Conservation (phyloP, 2,113 vertebrate genomes). For the Recurvirostra avosetta region DNA sequence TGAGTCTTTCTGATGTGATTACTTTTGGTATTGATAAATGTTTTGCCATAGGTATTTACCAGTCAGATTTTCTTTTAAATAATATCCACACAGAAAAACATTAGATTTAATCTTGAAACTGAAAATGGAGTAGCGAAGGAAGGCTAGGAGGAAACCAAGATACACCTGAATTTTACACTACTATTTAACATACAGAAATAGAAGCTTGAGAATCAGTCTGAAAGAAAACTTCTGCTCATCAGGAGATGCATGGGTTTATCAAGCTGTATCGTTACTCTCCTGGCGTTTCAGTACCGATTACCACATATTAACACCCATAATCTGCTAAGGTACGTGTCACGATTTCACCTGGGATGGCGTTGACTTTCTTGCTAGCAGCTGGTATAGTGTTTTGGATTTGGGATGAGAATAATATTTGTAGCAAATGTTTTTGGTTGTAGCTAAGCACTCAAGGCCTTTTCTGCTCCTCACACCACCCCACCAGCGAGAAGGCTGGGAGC, state of each 20-base stretch:
- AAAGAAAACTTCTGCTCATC: background rate
- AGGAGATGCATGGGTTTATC: background rate
- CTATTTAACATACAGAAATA: background rate
- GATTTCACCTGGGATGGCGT: background rate
- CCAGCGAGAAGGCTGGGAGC: background rate
- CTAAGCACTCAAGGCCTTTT: background rate
- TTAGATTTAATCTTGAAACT: background rate
- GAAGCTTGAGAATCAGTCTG: background rate
- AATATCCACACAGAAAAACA: background rate
- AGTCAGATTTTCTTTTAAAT: background rate
- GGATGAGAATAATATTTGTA: background rate
- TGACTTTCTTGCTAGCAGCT: background rate
- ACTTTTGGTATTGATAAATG: background rate
- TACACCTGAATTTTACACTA: background rate
- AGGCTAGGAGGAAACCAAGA: background rate
- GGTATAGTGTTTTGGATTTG: background rate
- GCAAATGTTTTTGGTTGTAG: background rate
- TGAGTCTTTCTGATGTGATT: background rate
- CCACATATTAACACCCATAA: background rate
- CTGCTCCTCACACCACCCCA: background rate
- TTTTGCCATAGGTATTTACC: background rate
- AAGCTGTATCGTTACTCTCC: background rate
- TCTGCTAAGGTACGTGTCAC: background rate
- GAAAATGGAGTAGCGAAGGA: background rate
- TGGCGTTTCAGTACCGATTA: background rate